Base-by-base conservation (phyloP, 2,797 vertebrate genomes). In the Tragelaphus eurycerus region DNA sequence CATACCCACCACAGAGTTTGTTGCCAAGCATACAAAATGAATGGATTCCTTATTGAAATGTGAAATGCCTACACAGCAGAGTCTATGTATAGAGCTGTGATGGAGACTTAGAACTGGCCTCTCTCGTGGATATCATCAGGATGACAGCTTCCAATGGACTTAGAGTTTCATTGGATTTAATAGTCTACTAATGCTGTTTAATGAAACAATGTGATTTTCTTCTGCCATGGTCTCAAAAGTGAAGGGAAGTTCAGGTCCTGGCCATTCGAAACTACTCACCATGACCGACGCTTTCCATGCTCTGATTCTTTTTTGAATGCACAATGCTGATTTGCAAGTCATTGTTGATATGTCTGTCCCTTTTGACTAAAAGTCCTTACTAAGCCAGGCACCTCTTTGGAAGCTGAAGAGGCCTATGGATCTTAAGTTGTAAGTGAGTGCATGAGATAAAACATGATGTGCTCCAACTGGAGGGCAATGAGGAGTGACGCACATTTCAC, bases 11-110 rank as follows among this genome's bases (percentile, higher is more conserved):
- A 16, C 64, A 76, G 91, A 60, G 54, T 48, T 67, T 91, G 87
- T 43, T 89, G 86, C 93, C 91, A 85, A 57, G 86, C 54, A 59
- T 21, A 82, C 21, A 81, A 38, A 84, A 87, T 93, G 79, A 97
- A 94, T 74, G 64, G 83, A 38, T 60, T 95, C 79, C 8, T 94
- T 79, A 90, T 84, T 86, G 79, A 48, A 55, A 34, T 55, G 52
- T 79, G 54, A 8, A 93, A 27, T 78, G 90, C 29, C 82, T 81
- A 29, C 14, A 23, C 19, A 34, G 59, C 52, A 21, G 23, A 74
- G 84, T 89, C 29, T 86, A 55, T n/a, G 50, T 59, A 31, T 57
- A 86, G 88, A 43, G 52, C 15, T 17, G 87, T 43, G 17, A 46
- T 8, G 1, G 50, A 71, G 17, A 25, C 71, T 57, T 83, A 89